phyloP scores from a whole-genome alignment of 2,888 invertebrate genomes.

The Phengaris alcon region DNA sequence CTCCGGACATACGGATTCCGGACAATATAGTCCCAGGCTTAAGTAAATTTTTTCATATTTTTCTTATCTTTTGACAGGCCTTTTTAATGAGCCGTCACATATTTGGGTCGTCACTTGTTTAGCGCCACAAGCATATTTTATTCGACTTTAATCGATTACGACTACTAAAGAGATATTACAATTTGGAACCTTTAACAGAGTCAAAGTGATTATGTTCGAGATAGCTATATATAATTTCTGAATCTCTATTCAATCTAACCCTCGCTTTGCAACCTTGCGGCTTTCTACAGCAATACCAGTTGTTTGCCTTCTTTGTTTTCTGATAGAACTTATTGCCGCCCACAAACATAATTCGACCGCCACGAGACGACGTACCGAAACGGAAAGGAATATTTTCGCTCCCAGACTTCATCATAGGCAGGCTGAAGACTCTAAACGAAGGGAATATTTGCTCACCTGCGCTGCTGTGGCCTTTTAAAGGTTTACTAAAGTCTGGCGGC shows the following conservation, averaged over 20 bases:
- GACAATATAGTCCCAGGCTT: too few relatives aligned
- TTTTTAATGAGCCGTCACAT: too few relatives aligned
- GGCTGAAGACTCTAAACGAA: not conserved
- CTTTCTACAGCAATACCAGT: conserved; percentile 17
- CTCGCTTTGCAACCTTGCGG: not conserved
- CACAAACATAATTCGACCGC: not conserved
- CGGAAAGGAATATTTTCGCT: not conserved
- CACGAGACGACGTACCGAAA: not conserved
- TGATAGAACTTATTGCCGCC: conserved; percentile 2
- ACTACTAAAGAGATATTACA: not conserved
- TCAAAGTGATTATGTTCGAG: not conserved
- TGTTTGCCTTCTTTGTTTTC: not conserved
- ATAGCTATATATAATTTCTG: not conserved
- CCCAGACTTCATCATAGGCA: not conserved
- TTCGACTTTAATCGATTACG: not conserved
- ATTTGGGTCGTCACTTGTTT: too few relatives aligned
- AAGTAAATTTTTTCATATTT: too few relatives aligned
- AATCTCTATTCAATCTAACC: not conserved
- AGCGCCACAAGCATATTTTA: too few relatives aligned
- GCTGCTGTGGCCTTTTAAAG: not conserved
- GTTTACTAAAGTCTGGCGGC: not conserved
- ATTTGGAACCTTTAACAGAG: not conserved
- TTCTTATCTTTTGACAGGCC: too few relatives aligned
- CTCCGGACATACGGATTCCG: too few relatives aligned
- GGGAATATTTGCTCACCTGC: not conserved